These are phyloP conservation scores for Prionace glauca DNA, from an alignment of 2,797 vertebrate species.

Conservation along the genomic window DNA sequence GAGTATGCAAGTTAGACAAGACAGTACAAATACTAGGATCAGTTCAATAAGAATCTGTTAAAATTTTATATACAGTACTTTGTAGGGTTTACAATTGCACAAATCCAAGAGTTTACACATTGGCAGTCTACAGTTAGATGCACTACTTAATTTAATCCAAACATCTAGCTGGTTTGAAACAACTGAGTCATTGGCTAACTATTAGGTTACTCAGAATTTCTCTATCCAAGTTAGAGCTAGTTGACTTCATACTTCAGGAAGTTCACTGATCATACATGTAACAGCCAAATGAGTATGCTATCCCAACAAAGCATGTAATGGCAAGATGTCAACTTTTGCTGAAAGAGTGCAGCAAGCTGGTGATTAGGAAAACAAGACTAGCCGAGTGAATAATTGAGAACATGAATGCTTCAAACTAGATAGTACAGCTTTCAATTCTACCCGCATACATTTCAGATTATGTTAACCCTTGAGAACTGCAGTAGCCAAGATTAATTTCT, in stretches of 20 bases:
- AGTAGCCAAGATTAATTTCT: conserved; percentile 16
- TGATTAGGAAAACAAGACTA: background rate
- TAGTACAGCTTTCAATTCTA: background rate
- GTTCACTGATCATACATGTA: background rate
- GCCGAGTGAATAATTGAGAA: background rate
- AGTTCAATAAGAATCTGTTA: background rate
- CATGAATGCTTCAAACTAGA: background rate
- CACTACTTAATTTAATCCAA: background rate
- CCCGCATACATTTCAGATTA: conserved; percentile 5
- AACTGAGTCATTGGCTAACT: background rate
- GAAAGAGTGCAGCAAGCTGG: background rate
- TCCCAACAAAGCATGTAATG: background rate
- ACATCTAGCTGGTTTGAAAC: background rate
- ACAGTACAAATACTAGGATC: background rate
- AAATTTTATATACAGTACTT: background rate
- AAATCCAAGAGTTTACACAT: background rate
- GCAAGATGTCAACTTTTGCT: background rate
- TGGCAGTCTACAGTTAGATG: background rate
- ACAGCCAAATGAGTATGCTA: background rate
- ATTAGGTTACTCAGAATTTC: background rate
- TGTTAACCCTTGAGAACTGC: background rate
- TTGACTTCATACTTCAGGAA: background rate
- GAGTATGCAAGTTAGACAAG: conserved; percentile 30
- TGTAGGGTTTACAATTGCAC: background rate
- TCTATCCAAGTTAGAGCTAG: background rate